These are phyloP conservation scores for Eurystomus gularis DNA, from an alignment of 2,113 vertebrate genomes.

Conservation along the genomic window DNA sequence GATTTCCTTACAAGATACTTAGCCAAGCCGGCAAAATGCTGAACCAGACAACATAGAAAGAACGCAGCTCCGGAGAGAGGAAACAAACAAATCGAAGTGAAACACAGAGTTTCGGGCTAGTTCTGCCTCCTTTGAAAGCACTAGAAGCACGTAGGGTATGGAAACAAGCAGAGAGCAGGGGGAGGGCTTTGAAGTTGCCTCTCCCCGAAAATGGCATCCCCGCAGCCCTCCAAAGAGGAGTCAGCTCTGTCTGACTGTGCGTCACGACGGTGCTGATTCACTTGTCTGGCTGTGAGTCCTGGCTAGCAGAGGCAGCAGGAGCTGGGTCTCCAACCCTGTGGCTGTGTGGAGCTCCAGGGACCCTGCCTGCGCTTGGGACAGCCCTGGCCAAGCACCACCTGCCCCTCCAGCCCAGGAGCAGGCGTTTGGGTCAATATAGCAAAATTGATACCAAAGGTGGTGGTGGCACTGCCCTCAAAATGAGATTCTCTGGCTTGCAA, in stretches of 20 bases:
- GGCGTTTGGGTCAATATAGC: accelerated
- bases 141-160: not conserved
- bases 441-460: not conserved
- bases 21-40: slow-evolving; percentile 73
- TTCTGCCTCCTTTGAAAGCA: slow-evolving; percentile 40
- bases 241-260: not conserved
- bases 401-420: not conserved
- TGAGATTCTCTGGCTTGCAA: not conserved
- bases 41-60: slow-evolving; percentile 63
- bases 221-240: not conserved
- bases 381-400: not conserved
- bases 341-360: not conserved
- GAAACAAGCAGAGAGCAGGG: not conserved
- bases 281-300: not conserved
- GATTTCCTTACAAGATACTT: slow-evolving; percentile 83
- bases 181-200: not conserved
- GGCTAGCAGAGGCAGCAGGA: accelerated
- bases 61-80: slow-evolving; percentile 11
- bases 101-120: not conserved
- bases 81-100: slow-evolving; percentile 41
- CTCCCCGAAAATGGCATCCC: not conserved
- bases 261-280: not conserved
- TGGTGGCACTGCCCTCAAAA: not conserved
- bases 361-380: not conserved
- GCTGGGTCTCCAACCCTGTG: not conserved